Percentiles rank a stretch among this genome's conserved stretches.
These are phyloP conservation scores for Acanthiza pusilla DNA, from an alignment of 2,797 vertebrate species.

Conservation along the genomic window DNA sequence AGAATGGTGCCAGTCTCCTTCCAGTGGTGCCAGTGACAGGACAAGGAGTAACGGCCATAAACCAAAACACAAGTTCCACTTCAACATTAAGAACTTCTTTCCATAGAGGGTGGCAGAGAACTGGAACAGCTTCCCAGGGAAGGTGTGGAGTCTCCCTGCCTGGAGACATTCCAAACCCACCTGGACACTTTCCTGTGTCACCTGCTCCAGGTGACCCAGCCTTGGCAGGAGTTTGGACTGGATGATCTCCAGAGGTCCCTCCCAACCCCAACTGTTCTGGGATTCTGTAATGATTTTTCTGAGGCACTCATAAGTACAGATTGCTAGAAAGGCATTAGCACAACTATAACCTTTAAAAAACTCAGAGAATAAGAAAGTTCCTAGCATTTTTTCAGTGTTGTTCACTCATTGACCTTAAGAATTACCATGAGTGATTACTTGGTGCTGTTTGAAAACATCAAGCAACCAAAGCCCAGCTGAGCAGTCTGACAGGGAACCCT, in stretches of 20 bases:
- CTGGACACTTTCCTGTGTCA: neutral
- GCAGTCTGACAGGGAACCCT: neutral
- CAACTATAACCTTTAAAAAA: neutral
- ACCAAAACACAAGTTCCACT: neutral
- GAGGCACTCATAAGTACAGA: neutral
- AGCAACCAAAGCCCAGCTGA: neutral
- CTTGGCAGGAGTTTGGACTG: neutral
- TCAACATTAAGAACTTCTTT: neutral
- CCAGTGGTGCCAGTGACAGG: neutral
- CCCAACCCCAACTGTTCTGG: neutral
- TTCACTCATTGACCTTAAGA: neutral
- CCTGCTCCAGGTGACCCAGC: neutral
- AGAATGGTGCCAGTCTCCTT: neutral
- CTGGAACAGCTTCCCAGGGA: neutral
- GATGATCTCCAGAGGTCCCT: neutral
- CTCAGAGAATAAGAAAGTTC: neutral
- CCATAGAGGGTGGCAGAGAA: neutral
- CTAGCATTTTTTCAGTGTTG: neutral
- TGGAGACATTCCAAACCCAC: neutral
- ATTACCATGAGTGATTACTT: neutral
- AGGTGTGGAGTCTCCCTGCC: neutral
- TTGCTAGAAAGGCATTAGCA: neutral
- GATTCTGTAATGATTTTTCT: neutral
- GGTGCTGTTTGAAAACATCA: neutral
- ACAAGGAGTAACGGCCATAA: neutral